These are phyloP conservation scores for Ammodramus savannarum DNA, from an alignment of 2,113 vertebrate species.

Conservation along the genomic window DNA sequence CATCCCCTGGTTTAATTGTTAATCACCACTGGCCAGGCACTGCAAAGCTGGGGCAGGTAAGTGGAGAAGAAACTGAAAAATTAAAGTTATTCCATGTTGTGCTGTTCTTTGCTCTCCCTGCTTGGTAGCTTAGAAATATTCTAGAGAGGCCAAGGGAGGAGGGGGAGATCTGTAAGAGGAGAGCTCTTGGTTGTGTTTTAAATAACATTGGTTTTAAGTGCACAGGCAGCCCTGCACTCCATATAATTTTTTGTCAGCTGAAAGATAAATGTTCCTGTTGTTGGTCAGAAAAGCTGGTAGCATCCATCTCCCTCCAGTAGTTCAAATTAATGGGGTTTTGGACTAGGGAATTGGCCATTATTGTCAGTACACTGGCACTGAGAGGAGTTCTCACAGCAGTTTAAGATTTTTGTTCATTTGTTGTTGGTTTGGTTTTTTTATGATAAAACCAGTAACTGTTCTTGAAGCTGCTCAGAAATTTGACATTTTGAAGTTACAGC, in stretches of 20 bases:
- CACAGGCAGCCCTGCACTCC: not conserved
- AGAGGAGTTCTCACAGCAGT: not conserved
- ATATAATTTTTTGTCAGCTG: not conserved
- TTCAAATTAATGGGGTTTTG: not conserved
- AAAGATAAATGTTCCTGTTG: not conserved
- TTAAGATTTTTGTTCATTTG: not conserved
- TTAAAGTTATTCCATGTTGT: accelerated
- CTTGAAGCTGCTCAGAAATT: not conserved
- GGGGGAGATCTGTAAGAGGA: not conserved
- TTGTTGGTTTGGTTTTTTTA: not conserved
- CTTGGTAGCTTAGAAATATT: not conserved
- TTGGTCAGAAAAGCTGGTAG: not conserved
- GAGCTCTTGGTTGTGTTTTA: not conserved
- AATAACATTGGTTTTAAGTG: not conserved
- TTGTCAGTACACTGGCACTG: accelerated
- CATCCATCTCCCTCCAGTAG: not conserved
- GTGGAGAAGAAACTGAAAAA: not conserved
- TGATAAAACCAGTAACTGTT: not conserved
- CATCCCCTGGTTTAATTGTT: not conserved
- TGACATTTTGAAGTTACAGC: not conserved
- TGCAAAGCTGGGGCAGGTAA: not conserved
- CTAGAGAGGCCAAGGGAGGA: not conserved
- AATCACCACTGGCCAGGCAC: not conserved
- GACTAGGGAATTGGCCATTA: not conserved
- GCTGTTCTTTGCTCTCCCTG: not conserved